These are phyloP conservation scores for Drosophila acutilabella DNA, from an alignment of 2,888 invertebrate genomes.

Conservation along the genomic window DNA sequence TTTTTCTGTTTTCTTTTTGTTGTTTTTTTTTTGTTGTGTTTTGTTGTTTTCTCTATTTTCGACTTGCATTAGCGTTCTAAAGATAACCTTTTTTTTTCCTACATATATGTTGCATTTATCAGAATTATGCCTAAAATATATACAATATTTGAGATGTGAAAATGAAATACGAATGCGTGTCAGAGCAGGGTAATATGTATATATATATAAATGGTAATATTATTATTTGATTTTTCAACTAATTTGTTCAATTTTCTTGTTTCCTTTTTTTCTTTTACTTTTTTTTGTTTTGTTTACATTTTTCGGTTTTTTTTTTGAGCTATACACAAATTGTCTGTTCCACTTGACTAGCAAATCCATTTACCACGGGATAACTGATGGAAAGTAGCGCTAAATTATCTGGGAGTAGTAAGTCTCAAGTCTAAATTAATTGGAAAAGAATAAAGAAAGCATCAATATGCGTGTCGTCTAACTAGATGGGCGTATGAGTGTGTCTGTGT, in stretches of 20 bases:
- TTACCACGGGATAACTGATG: constrained; percentile 53
- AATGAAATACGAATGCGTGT: constrained; percentile 51
- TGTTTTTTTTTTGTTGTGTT: constrained; percentile 13
- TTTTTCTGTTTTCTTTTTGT: constrained; percentile 39
- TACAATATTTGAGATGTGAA: constrained; percentile 50
- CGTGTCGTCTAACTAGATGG: constrained; percentile 22
- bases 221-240: constrained; percentile 51
- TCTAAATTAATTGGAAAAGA: constrained; percentile 27
- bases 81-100: constrained; percentile 39
- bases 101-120: constrained; percentile 58
- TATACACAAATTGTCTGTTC: constrained; percentile 73
- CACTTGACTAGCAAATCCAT: constrained; percentile 77
- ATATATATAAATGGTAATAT: constrained; percentile 18
- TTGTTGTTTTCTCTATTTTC: constrained; percentile 37
- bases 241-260: constrained; percentile 68
- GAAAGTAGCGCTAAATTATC: constrained; percentile 45
- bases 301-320: constrained; percentile 43
- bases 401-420: constrained; percentile 28
- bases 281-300: constrained; percentile 7
- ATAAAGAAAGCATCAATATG: constrained; percentile 17
- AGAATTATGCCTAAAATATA: constrained; percentile 48
- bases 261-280: constrained; percentile 25
- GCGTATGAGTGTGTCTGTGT: constrained; percentile 35
- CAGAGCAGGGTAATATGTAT: constrained; percentile 23
- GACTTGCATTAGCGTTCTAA: constrained; percentile 37